Evolutionary conservation across 2,113 vertebrate genomes (phyloP), one percentile per base, ranked within the genome.

Genomic region (Etia nguti): DNA sequence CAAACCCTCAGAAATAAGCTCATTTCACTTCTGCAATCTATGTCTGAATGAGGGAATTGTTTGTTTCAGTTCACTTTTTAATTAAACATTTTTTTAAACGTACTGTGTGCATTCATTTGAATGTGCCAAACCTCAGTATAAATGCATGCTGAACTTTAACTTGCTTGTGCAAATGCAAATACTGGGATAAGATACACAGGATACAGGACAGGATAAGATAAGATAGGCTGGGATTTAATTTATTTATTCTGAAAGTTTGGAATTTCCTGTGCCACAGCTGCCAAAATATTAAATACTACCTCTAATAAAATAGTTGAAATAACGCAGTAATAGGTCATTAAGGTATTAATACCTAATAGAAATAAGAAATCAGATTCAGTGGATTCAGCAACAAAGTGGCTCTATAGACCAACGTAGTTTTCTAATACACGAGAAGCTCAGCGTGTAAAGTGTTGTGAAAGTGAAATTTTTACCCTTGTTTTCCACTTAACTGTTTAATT

Each of bases 21-120:
- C 5, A 16, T 3, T 10, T 6, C 22, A 18, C 13, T 18, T 2
- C 41, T 46, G 41, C 15, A 41, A 2, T 65, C n/a, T 24, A 24
- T 22, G 34, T 38, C 1, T 10, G 65, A 0, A 15, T 24, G n/a
- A 70, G 65, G 36, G 22, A 43, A 0, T 16, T 24, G 65, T 70
- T 43, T 70, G 13, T 43, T 73, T 26, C 38, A 29, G 6, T 4
- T 75, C 24, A 11, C 6, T 46, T 75, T 6, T 24, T 70, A 43
- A 70, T 70, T 24, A 43, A 70, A 62, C 2, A 36, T 1, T 16
- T 70, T 65, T 70, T 65, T 65, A 36, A 68, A 70, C 8, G n/a
- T 0, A 43, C 38, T 26, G 38, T 4, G 41, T 26, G 38, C 65
- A 73, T 26, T 73, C 6, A 73, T 1, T 73, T 46, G 18, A 46